Base-by-base conservation (phyloP, 2,797 vertebrate genomes). In the Manis javanica region DNA sequence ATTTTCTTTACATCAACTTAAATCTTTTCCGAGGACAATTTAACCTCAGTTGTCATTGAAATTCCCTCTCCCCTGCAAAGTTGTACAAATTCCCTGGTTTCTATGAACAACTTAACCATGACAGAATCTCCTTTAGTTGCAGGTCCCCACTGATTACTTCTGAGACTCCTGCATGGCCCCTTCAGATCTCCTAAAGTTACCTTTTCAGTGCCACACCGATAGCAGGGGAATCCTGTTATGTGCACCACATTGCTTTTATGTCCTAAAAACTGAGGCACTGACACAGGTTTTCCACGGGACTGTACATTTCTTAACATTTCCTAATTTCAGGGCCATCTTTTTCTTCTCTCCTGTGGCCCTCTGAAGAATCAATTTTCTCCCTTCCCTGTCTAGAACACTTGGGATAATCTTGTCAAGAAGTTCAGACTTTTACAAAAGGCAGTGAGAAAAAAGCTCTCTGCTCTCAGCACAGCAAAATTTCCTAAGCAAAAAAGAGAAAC, bases 391-490 rank as follows among this genome's bases (percentile, higher is more conserved):
- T 46, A 84, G 49, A 11, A 90, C 34, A 51, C 74, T 95, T 91
- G 55, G 53, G 64, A 42, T 90, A 90, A 95, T 91, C 75, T 94
- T 59, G 24, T 94, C 19, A 39, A 96, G 29, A 72, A 74, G 57
- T 94, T 90, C 68, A 92, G 78, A 81, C 59, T 78, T 66, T 88
- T 91, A 55, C n/a, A 82, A 93, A 85, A 94, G 84, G 23, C 53
- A 66, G 5, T 71, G 16, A 95, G 46, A 83, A 89, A 89, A 79
- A 91, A 86, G 18, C 42, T 66, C 34, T 66, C 68, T 49, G 14
- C 57, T 72, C 84, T 87, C 53, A 85, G 49, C 15, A 34, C 77
- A 55, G 63, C 79, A 71, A 61, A 94, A 87, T 66, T 93, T 39
- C 59, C 75, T 61, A 55, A 53, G 66, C 5, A 39, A 51, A 88